phyloP scores from a whole-genome alignment of 1,140 invertebrate genomes.

The Steinernema feltiae region DNA sequence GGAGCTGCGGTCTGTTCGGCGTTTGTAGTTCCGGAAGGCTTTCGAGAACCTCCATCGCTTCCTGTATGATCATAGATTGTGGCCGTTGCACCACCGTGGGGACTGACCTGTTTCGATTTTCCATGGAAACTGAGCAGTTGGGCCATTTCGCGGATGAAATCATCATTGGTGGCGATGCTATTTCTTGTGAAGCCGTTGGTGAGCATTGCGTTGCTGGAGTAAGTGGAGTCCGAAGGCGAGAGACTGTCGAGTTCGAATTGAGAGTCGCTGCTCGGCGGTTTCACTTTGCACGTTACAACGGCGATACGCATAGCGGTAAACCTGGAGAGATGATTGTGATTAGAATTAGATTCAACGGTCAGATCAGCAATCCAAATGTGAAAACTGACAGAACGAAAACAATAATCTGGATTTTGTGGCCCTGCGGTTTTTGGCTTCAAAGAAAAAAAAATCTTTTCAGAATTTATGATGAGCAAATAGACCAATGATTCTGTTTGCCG shows the following conservation, averaged over 20 bases:
- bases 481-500: too few relatives aligned
- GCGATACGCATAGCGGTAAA: slow-evolving; percentile 58
- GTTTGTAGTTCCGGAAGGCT: not conserved
- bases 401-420: not conserved
- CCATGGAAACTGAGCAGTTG: slow-evolving; percentile 55
- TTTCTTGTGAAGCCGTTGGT: not conserved
- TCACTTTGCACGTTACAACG: slow-evolving; percentile 58
- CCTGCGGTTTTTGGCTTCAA: too few relatives aligned
- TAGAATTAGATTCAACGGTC: too few relatives aligned
- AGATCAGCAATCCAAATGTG: too few relatives aligned
- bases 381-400: not conserved
- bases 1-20: not conserved
- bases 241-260: not conserved
- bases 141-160: slow-evolving; percentile 50
- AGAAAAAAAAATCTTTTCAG: too few relatives aligned
- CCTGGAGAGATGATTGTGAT: slow-evolving; percentile 33
- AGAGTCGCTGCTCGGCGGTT: slow-evolving; percentile 52
- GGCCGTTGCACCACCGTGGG: not conserved
- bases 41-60: not conserved
- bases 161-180: slow-evolving; percentile 39
- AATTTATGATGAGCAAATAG: too few relatives aligned
- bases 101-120: slow-evolving; percentile 52
- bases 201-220: not conserved
- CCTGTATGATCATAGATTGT: not conserved
- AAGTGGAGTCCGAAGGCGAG: not conserved